Conservation (phyloP, 2,888 invertebrate genomes). For the Sarcophaga variegata region DNA sequence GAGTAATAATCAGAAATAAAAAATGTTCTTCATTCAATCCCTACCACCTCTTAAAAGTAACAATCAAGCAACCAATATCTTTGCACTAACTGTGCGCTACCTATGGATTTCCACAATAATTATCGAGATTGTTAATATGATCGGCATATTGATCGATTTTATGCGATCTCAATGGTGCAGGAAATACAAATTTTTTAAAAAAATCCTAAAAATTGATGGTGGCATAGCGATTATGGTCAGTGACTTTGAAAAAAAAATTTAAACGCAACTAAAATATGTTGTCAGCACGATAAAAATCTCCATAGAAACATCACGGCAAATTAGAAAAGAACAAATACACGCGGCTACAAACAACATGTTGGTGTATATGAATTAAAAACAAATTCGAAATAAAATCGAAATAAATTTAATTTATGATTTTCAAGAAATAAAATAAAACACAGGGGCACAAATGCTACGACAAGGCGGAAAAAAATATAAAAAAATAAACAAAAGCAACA, state of each 20-base stretch:
- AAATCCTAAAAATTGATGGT: conserved; percentile 38
- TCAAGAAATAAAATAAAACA: conserved; percentile 63
- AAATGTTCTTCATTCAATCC: too few species aligned
- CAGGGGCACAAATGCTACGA: background rate
- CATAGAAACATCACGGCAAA: background rate
- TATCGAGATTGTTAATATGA: too few species aligned
- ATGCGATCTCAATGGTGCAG: background rate
- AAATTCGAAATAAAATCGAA: conserved; percentile 40
- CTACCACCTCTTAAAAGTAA: too few species aligned
- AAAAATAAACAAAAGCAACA: conserved; percentile 3
- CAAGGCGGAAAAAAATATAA: background rate
- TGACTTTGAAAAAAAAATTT: conserved; percentile 36
- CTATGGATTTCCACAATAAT: too few species aligned
- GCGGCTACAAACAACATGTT: background rate
- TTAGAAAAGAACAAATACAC: background rate
- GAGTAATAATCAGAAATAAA: too few species aligned
- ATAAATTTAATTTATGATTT: conserved; percentile 69
- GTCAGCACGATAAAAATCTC: conserved; percentile 57
- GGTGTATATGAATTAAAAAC: background rate
- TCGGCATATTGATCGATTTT: background rate
- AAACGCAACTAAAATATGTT: conserved; percentile 35
- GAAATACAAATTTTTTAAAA: background rate
- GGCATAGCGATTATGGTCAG: conserved; percentile 50
- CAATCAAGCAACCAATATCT: too few species aligned
- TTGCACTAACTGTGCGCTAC: too few species aligned